Conservation (phyloP, 2,888 invertebrate species). For the Lomographa bimaculata region DNA sequence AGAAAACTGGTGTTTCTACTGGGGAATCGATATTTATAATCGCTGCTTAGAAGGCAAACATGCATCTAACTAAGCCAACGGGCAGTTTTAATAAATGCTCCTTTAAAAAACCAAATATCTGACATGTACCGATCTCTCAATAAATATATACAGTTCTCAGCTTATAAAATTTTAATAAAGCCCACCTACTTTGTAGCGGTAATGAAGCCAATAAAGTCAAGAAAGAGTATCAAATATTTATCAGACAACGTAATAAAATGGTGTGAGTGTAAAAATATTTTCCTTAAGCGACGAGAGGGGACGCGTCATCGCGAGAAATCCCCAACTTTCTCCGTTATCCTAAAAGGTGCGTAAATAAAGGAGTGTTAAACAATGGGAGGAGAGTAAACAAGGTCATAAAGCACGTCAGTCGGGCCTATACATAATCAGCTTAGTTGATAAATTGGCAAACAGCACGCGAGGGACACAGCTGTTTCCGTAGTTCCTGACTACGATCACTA, state of each 20-base stretch:
- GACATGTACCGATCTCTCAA: too few relatives aligned
- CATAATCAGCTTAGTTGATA: constrained; percentile 83
- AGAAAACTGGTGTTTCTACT: too few relatives aligned
- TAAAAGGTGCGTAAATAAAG: constrained; percentile 70
- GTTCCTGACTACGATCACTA: constrained; percentile 33
- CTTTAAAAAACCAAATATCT: too few relatives aligned
- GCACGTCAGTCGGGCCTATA: constrained; percentile 77
- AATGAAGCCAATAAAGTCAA: constrained; percentile 8
- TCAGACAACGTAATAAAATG: constrained; percentile 19
- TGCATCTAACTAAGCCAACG: too few relatives aligned
- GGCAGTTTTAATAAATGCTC: too few relatives aligned
- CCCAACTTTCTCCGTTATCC: constrained; percentile 31
- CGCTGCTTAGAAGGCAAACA: too few relatives aligned
- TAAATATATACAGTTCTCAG: too few relatives aligned
- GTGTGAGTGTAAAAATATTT: constrained; percentile 24
- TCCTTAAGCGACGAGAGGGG: constrained; percentile 20
- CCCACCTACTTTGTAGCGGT: too few relatives aligned
- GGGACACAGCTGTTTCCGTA: constrained; percentile 78
- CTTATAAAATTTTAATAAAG: too few relatives aligned
- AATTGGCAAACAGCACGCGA: constrained; percentile 83
- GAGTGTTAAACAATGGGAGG: constrained; percentile 65
- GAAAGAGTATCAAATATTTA: constrained; percentile 22
- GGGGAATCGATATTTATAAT: too few relatives aligned
- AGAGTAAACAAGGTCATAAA: constrained; percentile 78
- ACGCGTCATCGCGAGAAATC: constrained; percentile 41